Percentiles rank a stretch among this genome's conserved stretches.
phyloP scores from a whole-genome alignment of 2,113 vertebrate genomes.

The Osmerus mordax region DNA sequence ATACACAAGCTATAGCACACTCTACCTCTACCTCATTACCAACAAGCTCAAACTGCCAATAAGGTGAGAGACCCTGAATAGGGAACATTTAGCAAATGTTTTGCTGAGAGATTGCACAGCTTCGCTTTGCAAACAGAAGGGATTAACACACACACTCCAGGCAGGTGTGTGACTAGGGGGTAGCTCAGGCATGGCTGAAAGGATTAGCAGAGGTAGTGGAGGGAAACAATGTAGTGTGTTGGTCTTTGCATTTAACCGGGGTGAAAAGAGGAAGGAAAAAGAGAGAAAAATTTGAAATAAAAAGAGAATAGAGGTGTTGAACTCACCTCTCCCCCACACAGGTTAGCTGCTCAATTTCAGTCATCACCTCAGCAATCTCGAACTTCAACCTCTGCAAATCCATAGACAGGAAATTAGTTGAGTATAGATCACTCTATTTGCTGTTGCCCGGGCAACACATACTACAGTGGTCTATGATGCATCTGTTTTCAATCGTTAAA shows the following conservation, averaged over 20 bases:
- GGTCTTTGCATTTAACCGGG: background rate
- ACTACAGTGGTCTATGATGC: too few species aligned
- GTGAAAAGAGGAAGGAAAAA: background rate
- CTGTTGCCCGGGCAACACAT: too few species aligned
- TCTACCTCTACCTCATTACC: background rate
- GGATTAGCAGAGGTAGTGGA: background rate
- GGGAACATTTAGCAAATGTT: background rate
- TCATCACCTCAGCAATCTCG: conserved; percentile 98
- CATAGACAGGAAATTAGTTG: conserved; percentile 4
- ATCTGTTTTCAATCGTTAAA: too few species aligned
- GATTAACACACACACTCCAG: background rate
- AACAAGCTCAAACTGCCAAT: background rate
- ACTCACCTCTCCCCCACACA: conserved; percentile 92
- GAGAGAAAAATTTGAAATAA: background rate
- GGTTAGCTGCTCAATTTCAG: conserved; percentile 94
- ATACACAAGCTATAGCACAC: background rate
- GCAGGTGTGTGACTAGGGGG: background rate
- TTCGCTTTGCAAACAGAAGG: background rate
- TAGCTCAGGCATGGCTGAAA: background rate
- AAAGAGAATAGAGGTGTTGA: background rate
- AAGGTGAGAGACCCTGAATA: background rate
- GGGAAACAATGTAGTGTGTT: background rate
- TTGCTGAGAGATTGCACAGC: background rate
- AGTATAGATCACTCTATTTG: background rate
- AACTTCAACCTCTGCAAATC: conserved; percentile 88